Base-by-base conservation (phyloP, 2,113 vertebrate species). In the Gymnobelideus leadbeateri region DNA sequence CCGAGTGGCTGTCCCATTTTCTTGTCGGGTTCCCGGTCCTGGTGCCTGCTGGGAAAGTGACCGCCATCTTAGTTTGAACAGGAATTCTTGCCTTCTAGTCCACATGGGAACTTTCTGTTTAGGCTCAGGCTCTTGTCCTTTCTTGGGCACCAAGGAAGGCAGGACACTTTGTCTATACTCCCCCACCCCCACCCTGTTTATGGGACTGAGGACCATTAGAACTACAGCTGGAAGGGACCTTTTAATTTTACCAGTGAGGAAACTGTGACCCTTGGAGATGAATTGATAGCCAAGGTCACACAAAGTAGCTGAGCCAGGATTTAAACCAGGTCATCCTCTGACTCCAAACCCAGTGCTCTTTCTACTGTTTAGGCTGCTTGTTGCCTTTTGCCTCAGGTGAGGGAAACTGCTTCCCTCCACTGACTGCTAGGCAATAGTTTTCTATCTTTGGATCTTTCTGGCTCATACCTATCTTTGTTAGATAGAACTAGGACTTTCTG, bases 1-100 rank as follows among this genome's bases (percentile, higher is more conserved):
- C 31, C 98, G 98, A 90, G 97, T 98, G 95, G 99, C 99, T 93
- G 97, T 98, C 52, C 99, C 99, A 0, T 99, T 99, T 98, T 99
- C 99, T 31, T 99, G 99, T 57, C 98, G 98, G 0, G 96, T 90
- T 31, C 97, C 97, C 10, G 97, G 53, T 4, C 57, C 92, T 49
- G 97, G 96, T 19, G 95, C 95, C 98, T 98, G 97, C 94, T 55
- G 93, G 51, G 89, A 90, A 89, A 31, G 52, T 77, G 50, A 52
- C 50, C 91, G 51, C 23, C 46, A 77, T 2, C 46, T 89, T 16
- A 50, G 50, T 46, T 26, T 12, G 61, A 26, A 50, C n/a, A 50
- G 31, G 24, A 90, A 55, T 92, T 0, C 43, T 46, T 19, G 19
- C n/a, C 52, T 92, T 57, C 53, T 46, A n/a, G 23, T 43, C 23